Base-by-base conservation (phyloP, 2,113 vertebrate genomes). In the Hydropotes inermis region DNA sequence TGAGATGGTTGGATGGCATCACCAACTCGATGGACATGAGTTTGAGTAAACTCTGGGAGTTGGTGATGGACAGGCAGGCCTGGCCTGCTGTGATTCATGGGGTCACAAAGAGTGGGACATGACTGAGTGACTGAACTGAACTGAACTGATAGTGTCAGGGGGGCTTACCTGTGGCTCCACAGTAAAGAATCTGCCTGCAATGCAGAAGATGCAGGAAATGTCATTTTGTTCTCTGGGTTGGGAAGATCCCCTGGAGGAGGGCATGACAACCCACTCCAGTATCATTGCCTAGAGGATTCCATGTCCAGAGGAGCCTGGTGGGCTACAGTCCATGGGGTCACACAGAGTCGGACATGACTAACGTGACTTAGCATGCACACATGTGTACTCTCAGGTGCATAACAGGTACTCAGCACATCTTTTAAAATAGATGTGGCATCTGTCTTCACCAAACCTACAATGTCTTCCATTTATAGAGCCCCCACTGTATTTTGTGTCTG, bases 321-420 rank as follows among this genome's bases (percentile, higher is more conserved):
- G 21, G 70, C 36, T 27, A 27, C 6, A 43, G 70, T 14, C 70
- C 36, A 43, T 27, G 5, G 36, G 36, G 36, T 76, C 36, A 76
- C 58, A 60, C 70, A 76, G 36, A 43, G 36, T 43, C 1, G 0
- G 36, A 43, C 11, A 27, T 0, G 3, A 76, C 70, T 76, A 7
- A 76, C 14, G 70, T 0, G 1, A 27, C 12, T 76, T 43, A 27
- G 70, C 70, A 25, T 14, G 21, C 36, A 14, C 70, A 25, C 21
- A 3, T 74, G 21, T 19, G 21, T 12, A 30, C 10, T 21, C 27
- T 30, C 60, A 96, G 55, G 6, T 8, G 6, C 1, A 0, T 47
- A 27, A 10, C 6, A 30, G 7, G 4, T 14, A 47, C 2, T 54
- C 36, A 61, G 1, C 83, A 25, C 3, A 11, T 43, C 43, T 43